Evolutionary conservation across 2,888 invertebrate species (phyloP).

Genomic region (Schizaphis graminum): DNA sequence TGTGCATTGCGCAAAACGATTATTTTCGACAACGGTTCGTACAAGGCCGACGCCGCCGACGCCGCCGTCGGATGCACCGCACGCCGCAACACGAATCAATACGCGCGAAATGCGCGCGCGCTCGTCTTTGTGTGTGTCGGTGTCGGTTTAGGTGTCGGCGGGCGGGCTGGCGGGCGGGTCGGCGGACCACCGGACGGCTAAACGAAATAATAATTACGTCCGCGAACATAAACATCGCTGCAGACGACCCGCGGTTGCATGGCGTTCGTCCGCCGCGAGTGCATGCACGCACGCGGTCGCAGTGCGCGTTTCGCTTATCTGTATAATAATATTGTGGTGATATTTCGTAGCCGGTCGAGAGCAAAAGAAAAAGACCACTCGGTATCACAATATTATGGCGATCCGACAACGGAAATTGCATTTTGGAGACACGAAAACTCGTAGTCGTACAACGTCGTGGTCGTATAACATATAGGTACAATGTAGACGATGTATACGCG

Average conservation of each 20-base stretch:
- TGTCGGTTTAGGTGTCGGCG: not conserved
- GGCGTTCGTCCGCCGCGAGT: not conserved
- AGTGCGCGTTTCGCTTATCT: not conserved
- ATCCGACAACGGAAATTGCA: not conserved
- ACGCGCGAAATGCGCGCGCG: not conserved
- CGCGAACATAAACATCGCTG: constrained; percentile 14
- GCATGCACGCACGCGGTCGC: not conserved
- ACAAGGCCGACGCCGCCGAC: constrained; percentile 28
- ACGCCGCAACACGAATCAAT: constrained; percentile 37
- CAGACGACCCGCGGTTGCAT: not conserved
- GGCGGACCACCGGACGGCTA: not conserved
- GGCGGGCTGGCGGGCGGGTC: not conserved
- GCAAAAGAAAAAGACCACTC: not conserved
- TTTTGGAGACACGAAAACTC: not conserved
- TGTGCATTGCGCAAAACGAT: constrained; percentile 35
- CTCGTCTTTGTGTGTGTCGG: not conserved
- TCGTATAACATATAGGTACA: not conserved
- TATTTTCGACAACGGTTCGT: constrained; percentile 23
- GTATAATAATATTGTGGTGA: too few relatives aligned
- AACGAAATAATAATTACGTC: constrained; percentile 27
- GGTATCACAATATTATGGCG: rapidly evolving
- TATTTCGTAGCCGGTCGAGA: not conserved
- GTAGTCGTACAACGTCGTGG: not conserved
- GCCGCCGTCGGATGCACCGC: constrained; percentile 38
- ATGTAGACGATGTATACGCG: not conserved